phyloP scores from a whole-genome alignment of 2,797 vertebrate species.

The Anguilla anguilla region DNA sequence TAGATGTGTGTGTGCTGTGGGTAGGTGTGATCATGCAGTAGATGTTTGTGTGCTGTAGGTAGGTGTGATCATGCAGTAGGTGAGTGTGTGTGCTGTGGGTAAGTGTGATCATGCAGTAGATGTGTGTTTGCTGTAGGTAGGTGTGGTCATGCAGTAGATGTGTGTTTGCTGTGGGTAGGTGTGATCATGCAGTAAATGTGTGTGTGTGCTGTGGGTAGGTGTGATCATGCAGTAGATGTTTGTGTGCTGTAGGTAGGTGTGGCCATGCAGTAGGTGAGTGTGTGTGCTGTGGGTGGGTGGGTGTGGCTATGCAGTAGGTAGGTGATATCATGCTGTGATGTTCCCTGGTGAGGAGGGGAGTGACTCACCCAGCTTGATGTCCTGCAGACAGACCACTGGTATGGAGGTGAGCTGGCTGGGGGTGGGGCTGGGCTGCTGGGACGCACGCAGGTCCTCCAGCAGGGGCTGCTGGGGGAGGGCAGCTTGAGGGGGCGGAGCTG shows the following conservation, averaged over 20 bases:
- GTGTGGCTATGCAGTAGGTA: background rate
- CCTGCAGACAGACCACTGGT: background rate
- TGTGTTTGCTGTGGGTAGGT: too few species aligned
- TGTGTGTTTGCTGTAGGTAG: too few species aligned
- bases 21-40: too few species aligned
- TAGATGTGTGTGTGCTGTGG: too few species aligned
- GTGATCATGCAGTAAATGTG: too few species aligned
- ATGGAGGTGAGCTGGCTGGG: background rate
- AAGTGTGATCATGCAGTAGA: too few species aligned
- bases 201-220: background rate
- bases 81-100: background rate
- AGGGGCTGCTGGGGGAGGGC: background rate
- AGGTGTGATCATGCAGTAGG: too few species aligned
- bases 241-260: background rate
- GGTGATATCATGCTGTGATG: background rate
- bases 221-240: background rate
- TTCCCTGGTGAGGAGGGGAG: background rate
- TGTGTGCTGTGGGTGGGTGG: background rate
- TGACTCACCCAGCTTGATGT: constrained; percentile 2
- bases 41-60: too few species aligned
- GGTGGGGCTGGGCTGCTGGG: background rate
- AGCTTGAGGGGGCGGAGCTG: background rate
- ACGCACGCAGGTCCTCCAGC: background rate
- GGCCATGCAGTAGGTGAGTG: background rate
- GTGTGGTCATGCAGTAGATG: too few species aligned